Percentiles rank a stretch among this genome's conserved stretches.
phyloP scores from a whole-genome alignment of 2,888 invertebrate genomes.

The Chironomus riparius region DNA sequence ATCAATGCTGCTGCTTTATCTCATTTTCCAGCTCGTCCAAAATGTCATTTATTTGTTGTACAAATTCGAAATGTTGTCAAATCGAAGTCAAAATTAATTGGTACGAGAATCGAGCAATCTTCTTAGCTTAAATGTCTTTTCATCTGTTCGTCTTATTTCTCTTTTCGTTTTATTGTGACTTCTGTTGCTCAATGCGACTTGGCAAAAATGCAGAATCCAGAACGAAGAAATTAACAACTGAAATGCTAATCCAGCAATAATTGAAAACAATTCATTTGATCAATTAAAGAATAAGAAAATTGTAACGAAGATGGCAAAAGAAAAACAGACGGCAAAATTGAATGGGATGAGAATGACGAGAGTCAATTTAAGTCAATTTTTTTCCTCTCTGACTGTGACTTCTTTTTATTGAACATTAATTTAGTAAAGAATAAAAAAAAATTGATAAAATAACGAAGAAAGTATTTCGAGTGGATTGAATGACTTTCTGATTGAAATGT shows the following conservation, averaged over 20 bases:
- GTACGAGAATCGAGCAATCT: neutral
- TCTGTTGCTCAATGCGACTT: neutral
- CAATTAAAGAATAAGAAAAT: slow-evolving; percentile 12
- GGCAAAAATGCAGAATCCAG: neutral
- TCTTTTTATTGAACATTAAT: too few relatives aligned
- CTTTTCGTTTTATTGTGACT: neutral
- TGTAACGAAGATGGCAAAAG: neutral
- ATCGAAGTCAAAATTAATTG: slow-evolving; percentile 26
- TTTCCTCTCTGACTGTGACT: neutral
- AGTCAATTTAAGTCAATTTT: neutral
- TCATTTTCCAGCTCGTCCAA: neutral
- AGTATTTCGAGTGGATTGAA: neutral
- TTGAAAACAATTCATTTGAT: slow-evolving; percentile 26
- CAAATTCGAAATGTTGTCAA: slow-evolving; percentile 7
- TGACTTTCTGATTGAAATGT: too few relatives aligned
- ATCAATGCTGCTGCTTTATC: neutral
- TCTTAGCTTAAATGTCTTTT: neutral
- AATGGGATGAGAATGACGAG: neutral
- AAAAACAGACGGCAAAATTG: neutral
- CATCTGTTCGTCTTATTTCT: neutral
- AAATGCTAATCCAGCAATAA: slow-evolving; percentile 20
- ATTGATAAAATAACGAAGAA: neutral
- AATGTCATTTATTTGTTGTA: neutral
- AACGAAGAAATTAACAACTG: neutral
- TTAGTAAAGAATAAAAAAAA: too few relatives aligned